Conservation (phyloP, 2,888 invertebrate genomes). For the Diplolepis rosae region DNA sequence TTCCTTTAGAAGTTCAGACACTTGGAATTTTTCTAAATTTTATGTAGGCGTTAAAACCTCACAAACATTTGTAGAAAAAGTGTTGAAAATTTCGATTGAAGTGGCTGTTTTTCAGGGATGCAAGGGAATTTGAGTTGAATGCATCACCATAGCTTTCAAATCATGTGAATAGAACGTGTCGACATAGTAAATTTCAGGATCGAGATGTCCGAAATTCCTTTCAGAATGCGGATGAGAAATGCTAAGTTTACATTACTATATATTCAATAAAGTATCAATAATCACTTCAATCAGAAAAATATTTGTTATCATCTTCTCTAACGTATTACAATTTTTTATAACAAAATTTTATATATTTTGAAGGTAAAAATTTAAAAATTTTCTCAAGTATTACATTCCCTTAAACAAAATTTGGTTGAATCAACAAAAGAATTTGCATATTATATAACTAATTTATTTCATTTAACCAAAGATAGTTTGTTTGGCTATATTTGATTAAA, state of each 20-base stretch:
- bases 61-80: not conserved
- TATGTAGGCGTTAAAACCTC: not conserved
- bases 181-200: not conserved
- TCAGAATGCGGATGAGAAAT: not conserved
- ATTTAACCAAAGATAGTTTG: too few relatives aligned
- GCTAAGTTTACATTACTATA: not conserved
- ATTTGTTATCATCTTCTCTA: not conserved
- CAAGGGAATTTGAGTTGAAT: too few relatives aligned
- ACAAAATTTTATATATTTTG: not conserved
- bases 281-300: not conserved
- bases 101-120: not conserved
- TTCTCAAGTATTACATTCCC: too few relatives aligned
- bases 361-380: not conserved
- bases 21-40: not conserved
- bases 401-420: too few relatives aligned
- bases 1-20: not conserved
- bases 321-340: not conserved
- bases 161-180: not conserved
- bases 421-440: too few relatives aligned
- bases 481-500: too few relatives aligned
- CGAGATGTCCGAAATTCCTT: not conserved
- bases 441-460: too few relatives aligned
- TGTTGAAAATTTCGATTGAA: not conserved
- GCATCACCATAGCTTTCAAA: not conserved
- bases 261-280: not conserved